phyloP scores from a whole-genome alignment of 1,140 invertebrate species.

The Trichomalopsis sarcophagae region DNA sequence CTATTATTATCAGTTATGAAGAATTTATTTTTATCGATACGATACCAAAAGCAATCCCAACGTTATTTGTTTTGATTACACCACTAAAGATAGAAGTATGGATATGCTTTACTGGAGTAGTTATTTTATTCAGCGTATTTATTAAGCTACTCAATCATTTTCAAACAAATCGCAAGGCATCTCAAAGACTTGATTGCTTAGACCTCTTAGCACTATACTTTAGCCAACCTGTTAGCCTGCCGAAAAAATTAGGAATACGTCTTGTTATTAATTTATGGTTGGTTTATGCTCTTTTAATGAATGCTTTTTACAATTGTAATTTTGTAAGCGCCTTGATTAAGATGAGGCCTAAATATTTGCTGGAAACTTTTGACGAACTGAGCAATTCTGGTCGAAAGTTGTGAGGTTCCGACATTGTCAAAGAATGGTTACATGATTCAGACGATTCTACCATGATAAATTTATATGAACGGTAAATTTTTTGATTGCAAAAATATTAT shows the following conservation, averaged over 20 bases:
- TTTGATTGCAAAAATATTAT: neutral
- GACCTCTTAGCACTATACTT: neutral
- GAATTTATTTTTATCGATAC: slow-evolving; percentile 16
- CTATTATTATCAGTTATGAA: slow-evolving; percentile 12
- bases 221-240: neutral
- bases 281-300: slow-evolving; percentile 7
- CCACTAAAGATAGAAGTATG: slow-evolving; percentile 16
- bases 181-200: neutral
- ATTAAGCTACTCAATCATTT: neutral
- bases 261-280: neutral
- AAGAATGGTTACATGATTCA: slow-evolving; percentile 12
- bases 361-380: neutral
- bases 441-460: neutral
- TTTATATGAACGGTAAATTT: neutral
- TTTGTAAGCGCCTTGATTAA: slow-evolving; percentile 10
- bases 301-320: slow-evolving; percentile 24
- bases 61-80: neutral
- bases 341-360: neutral
- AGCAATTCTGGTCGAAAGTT: neutral
- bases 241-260: neutral
- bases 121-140: neutral
- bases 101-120: neutral
- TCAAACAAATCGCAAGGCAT: neutral
- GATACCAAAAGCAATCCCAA: neutral
- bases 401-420: slow-evolving; percentile 1